Percentiles rank a stretch among this genome's conserved stretches.
These are phyloP conservation scores for Myotis davidii DNA, from an alignment of 2,113 vertebrate species.

Conservation along the genomic window DNA sequence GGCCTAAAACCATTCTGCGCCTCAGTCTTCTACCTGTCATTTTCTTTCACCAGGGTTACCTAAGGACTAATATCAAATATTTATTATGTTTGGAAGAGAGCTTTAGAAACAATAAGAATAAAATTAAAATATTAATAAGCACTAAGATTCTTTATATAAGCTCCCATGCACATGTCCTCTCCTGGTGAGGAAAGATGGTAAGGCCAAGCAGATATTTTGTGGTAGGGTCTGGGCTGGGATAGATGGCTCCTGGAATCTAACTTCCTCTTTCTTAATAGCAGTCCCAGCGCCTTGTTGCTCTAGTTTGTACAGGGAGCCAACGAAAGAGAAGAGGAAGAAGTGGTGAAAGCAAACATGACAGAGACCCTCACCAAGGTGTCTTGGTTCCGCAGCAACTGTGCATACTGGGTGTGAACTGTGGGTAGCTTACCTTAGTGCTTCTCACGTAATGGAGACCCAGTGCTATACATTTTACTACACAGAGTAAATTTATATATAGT, in stretches of 20 bases:
- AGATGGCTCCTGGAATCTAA: not conserved
- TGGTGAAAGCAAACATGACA: not conserved
- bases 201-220: not conserved
- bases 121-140: conserved; percentile 9
- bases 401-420: not conserved
- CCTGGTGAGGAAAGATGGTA: not conserved
- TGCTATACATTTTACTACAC: not conserved
- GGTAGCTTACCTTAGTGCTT: not conserved
- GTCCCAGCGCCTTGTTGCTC: not conserved
- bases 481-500: not conserved
- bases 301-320: not conserved
- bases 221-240: not conserved
- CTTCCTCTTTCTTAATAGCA: not conserved
- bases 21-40: not conserved
- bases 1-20: not conserved
- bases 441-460: not conserved
- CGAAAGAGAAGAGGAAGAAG: not conserved
- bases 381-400: not conserved
- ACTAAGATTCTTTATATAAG: not conserved
- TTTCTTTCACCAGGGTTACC: not conserved
- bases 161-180: not conserved
- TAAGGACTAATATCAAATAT: not conserved
- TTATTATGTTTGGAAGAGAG: not conserved
- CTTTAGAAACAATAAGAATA: not conserved
- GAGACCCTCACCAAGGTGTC: not conserved